A percentile compares a stretch with the other conserved stretches of the same genome.
Evolutionary conservation across 2,113 vertebrate species (phyloP).

Genomic region (Apeltes quadracus): DNA sequence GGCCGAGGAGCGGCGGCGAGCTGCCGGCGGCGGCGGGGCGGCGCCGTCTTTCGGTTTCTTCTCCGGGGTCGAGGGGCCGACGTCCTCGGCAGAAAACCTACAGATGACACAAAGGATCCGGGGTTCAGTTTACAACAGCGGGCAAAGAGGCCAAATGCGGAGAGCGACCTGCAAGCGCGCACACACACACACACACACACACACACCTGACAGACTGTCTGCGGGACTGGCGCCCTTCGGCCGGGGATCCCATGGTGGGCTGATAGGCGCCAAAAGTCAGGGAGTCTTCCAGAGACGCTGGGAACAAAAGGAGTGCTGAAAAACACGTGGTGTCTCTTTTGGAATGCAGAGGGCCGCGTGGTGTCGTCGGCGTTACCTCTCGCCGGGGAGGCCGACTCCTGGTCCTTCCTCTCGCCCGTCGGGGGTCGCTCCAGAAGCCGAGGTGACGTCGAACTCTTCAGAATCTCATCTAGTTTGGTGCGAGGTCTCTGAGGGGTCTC

Average conservation of each 20-base stretch:
- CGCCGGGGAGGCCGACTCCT: slow-evolving; percentile 57
- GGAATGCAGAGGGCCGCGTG: too few relatives aligned
- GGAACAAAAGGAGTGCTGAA: neutral
- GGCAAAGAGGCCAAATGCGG: neutral
- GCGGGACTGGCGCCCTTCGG: slow-evolving; percentile 78
- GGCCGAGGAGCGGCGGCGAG: slow-evolving; percentile 67
- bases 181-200: slow-evolving; percentile 4
- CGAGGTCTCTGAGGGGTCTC: slow-evolving; percentile 79
- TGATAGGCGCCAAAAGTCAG: slow-evolving; percentile 87
- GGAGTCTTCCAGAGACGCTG: slow-evolving; percentile 71
- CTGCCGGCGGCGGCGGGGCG: slow-evolving; percentile 35
- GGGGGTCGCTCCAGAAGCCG: slow-evolving; percentile 75
- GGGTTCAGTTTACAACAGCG: neutral
- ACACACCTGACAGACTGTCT: slow-evolving; percentile 88
- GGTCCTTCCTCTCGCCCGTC: slow-evolving; percentile 75
- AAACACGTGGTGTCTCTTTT: neutral
- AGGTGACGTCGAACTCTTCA: slow-evolving; percentile 78
- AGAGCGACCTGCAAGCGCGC: too few relatives aligned
- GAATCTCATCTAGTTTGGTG: slow-evolving; percentile 86
- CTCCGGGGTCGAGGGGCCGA: slow-evolving; percentile 71
- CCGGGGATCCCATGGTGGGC: slow-evolving; percentile 80
- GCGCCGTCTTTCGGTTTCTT: slow-evolving; percentile 64
- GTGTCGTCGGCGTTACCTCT: slow-evolving; percentile 68
- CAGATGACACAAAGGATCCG: neutral
- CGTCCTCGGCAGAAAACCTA: slow-evolving; percentile 85